Conservation (phyloP, 2,797 vertebrate species). For the Sebastolobus altivelis region DNA sequence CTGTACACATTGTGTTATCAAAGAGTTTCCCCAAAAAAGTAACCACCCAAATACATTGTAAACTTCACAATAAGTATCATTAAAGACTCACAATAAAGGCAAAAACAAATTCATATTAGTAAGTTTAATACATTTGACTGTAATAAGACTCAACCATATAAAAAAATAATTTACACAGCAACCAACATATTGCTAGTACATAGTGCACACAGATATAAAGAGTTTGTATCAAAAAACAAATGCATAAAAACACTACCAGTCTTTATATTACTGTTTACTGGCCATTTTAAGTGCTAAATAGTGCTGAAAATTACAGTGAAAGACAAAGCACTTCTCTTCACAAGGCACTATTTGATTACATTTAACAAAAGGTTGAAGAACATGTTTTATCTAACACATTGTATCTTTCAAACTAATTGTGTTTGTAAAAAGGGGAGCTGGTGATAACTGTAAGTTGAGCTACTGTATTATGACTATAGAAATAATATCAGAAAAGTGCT, state of each 20-base stretch:
- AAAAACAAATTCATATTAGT: neutral
- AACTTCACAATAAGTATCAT: neutral
- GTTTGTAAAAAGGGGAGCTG: neutral
- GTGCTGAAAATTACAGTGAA: conserved; percentile 5
- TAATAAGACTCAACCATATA: neutral
- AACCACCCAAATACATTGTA: neutral
- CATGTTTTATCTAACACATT: neutral
- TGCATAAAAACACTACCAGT: neutral
- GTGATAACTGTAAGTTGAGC: neutral
- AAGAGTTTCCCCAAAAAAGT: neutral
- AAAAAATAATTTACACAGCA: conserved; percentile 32
- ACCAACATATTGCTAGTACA: conserved; percentile 14
- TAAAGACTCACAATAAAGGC: neutral
- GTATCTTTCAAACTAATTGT: neutral
- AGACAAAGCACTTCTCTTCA: conserved; percentile 3
- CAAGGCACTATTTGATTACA: neutral
- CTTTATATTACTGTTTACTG: neutral
- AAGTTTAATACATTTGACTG: conserved; percentile 31
- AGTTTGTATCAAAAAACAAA: neutral
- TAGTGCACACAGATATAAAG: conserved; percentile 12
- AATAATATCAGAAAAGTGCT: conserved; percentile 17
- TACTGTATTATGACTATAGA: neutral
- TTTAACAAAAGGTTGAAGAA: neutral
- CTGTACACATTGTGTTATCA: neutral
- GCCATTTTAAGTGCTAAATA: conserved; percentile 44